Evolutionary conservation across 2,113 vertebrate species (phyloP).

Genomic region (Heptranchias perlo): DNA sequence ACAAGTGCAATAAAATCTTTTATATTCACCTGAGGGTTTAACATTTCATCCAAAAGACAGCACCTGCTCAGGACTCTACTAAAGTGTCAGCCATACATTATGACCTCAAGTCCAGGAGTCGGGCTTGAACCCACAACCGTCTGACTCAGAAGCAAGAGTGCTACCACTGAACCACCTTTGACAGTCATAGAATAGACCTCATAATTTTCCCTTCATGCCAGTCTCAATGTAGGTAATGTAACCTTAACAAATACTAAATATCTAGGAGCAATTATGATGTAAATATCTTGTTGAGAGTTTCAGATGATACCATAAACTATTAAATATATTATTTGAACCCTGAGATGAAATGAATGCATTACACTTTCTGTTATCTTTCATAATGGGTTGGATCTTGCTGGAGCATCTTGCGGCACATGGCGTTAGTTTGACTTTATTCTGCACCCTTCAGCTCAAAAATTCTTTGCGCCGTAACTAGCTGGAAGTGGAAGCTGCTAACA

Average conservation of each 20-base stretch:
- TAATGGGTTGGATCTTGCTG: too few species aligned
- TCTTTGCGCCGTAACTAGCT: too few species aligned
- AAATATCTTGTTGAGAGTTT: background rate
- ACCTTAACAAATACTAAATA: background rate
- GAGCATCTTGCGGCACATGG: too few species aligned
- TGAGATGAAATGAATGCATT: background rate
- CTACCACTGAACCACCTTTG: background rate
- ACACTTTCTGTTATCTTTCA: background rate
- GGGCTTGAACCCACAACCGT: background rate
- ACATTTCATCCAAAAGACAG: too few species aligned
- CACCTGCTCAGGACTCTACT: too few species aligned
- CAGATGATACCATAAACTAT: background rate
- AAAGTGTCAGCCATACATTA: background rate
- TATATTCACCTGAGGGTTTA: too few species aligned
- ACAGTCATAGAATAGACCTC: background rate
- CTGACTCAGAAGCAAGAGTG: background rate
- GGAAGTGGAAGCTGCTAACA: too few species aligned
- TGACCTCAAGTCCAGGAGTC: background rate
- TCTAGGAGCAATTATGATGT: background rate
- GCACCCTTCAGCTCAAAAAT: too few species aligned
- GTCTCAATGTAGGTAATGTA: background rate
- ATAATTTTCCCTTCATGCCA: background rate
- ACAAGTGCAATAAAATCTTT: too few species aligned
- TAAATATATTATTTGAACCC: background rate
- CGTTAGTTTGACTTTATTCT: too few species aligned